Base-by-base conservation (phyloP, 1,140 invertebrate genomes). In the Argopecten irradians region DNA sequence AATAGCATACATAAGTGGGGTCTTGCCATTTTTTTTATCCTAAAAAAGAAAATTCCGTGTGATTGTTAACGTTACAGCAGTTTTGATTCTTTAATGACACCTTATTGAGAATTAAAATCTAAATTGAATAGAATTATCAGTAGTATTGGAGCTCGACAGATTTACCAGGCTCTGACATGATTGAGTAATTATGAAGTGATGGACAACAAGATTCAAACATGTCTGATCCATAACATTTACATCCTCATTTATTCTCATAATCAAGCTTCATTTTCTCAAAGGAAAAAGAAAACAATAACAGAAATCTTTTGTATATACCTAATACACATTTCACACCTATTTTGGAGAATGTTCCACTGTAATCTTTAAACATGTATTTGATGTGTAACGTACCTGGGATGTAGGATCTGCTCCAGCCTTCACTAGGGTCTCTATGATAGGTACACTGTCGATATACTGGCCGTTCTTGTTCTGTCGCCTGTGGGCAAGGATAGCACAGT, bases 11-110 rank as follows among this genome's bases (percentile, higher is more conserved):
- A 94, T 94, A 16, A 95, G 86, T 2, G 93, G 92, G 7, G 93
- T 95, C 83, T 93, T 93, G 28, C 94, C 94, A 93, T 91, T 94
- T 88, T 94, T 93, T 83, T 93, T 93, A 33, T 93, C 93, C 93
- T 94, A 88, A 11, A 89, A 89, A 82, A 86, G 7, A 55, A 39
- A 89, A 85, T 34, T 16, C 87, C 46, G 16, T n/a, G n/a, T n/a
- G n/a, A n/a, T n/a, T n/a, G n/a, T n/a, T 28, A 19, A 84, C 19
- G 19, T 16, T 0, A 84, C 0, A 19, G 16, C 46, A 55, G 16
- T 55, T n/a, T 55, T 55, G 16, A 19, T 55, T 16, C 0, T n/a
- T n/a, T 55, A 55, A 55, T 19, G n/a, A 19, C n/a, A 55, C 16
- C 16, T 19, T 0, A n/a, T 19, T 55, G 16, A 16, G n/a, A 55